Percentiles rank a stretch among this genome's conserved stretches.
phyloP scores from a whole-genome alignment of 2,797 vertebrate species.

The Phataginus tetradactyla region DNA sequence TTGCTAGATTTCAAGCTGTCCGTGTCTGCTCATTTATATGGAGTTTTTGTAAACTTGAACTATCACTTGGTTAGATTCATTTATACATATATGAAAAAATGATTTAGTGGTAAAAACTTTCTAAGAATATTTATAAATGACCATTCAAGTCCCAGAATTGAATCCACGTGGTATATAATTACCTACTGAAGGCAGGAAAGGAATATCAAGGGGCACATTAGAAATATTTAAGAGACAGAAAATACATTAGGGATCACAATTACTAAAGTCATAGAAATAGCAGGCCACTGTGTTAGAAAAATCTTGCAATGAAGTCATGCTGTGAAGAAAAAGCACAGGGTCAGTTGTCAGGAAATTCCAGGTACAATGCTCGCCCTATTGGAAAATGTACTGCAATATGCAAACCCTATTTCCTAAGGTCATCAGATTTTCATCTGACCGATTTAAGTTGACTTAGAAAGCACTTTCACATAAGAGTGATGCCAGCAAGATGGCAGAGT shows the following conservation, averaged over 20 bases:
- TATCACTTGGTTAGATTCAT: conserved; percentile 66
- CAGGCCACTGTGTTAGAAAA: background rate
- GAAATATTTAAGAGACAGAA: background rate
- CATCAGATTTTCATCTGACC: background rate
- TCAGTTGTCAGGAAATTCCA: background rate
- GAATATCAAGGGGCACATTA: background rate
- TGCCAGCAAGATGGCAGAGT: background rate
- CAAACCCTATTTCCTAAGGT: background rate
- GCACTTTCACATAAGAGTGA: background rate
- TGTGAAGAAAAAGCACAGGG: background rate
- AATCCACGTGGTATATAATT: background rate
- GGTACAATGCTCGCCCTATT: background rate
- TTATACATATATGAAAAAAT: conserved; percentile 21
- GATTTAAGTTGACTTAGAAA: background rate
- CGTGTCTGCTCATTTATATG: conserved; percentile 76
- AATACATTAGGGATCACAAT: background rate
- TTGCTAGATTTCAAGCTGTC: conserved; percentile 83
- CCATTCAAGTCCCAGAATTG: background rate
- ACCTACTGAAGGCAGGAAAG: background rate
- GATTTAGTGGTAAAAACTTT: background rate
- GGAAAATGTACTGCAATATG: background rate
- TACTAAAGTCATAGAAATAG: background rate
- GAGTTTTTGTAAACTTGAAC: conserved; percentile 69
- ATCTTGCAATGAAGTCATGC: background rate
- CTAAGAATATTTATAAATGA: background rate